phyloP scores from a whole-genome alignment of 2,888 invertebrate species.

The Lydus trimaculatus region DNA sequence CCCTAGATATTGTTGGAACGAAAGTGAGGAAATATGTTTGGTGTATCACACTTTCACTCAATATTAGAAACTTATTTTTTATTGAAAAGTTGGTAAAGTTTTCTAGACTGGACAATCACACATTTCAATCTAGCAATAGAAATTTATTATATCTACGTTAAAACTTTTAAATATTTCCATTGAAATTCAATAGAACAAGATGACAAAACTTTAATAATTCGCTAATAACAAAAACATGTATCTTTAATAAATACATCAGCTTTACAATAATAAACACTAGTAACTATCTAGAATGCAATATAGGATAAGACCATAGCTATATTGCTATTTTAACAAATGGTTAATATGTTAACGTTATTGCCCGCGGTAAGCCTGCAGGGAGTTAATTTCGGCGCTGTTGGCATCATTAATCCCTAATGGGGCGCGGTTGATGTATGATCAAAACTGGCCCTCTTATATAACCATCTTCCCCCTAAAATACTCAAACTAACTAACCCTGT shows the following conservation, averaged over 20 bases:
- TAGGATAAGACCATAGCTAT: conserved; percentile 48
- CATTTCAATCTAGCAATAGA: neutral
- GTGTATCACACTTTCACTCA: conserved; percentile 14
- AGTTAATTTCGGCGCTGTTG: conserved; percentile 63
- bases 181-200: too few species aligned
- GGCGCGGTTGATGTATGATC: conserved; percentile 63
- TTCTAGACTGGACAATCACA: neutral
- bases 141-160: neutral
- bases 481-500: conserved; percentile 5
- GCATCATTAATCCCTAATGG: conserved; percentile 64
- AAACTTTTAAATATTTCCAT: conserved; percentile 29
- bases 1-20: conserved; percentile 32
- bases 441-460: conserved; percentile 45
- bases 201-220: conserved; percentile 29
- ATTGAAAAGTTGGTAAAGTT: conserved; percentile 10
- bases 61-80: conserved; percentile 8
- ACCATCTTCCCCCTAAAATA: conserved; percentile 19
- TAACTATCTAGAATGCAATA: conserved; percentile 10
- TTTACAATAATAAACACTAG: conserved; percentile 42
- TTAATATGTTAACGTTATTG: conserved; percentile 64
- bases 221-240: too few species aligned
- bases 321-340: conserved; percentile 62
- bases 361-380: conserved; percentile 61
- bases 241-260: neutral
- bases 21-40: conserved; percentile 32